Conservation (phyloP, 1,140 invertebrate genomes). For the Lepidotrigona ventralis region DNA sequence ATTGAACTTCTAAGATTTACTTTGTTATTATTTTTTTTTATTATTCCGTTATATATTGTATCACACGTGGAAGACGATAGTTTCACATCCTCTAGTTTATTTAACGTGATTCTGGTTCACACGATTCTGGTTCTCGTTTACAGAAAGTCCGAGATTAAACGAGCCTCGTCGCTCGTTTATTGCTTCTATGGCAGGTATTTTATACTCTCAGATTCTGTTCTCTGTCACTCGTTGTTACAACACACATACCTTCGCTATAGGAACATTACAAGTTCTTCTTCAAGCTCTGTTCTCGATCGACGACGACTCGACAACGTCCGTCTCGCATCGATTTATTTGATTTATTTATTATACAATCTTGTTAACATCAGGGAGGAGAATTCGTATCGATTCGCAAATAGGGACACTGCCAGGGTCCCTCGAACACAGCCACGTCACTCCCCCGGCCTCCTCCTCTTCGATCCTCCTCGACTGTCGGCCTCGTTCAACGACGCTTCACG, state of each 20-base stretch:
- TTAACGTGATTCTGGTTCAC: not conserved
- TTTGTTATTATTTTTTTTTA: not conserved
- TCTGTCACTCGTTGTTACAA: not conserved
- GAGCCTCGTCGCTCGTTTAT: not conserved
- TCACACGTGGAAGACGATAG: slow-evolving; percentile 26
- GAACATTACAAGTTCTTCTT: not conserved
- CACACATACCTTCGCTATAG: not conserved
- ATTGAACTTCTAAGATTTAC: not conserved
- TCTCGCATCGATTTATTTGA: not conserved
- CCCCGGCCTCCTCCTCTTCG: not conserved
- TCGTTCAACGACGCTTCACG: not conserved
- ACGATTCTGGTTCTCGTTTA: not conserved
- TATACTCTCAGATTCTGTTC: not conserved
- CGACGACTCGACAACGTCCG: not conserved
- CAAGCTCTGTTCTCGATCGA: not conserved
- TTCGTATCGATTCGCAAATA: slow-evolving; percentile 8
- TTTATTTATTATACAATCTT: not conserved
- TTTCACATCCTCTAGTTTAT: not conserved
- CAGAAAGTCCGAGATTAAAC: not conserved
- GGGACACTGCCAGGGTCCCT: not conserved
- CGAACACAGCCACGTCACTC: not conserved
- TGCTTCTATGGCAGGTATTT: slow-evolving; percentile 17
- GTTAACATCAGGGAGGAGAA: too few species aligned
- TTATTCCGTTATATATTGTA: not conserved
- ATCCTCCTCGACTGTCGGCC: not conserved